Percentiles rank a stretch among this genome's conserved stretches.
These are phyloP conservation scores for Oreotragus oreotragus DNA, from an alignment of 2,113 vertebrate genomes.

Conservation along the genomic window DNA sequence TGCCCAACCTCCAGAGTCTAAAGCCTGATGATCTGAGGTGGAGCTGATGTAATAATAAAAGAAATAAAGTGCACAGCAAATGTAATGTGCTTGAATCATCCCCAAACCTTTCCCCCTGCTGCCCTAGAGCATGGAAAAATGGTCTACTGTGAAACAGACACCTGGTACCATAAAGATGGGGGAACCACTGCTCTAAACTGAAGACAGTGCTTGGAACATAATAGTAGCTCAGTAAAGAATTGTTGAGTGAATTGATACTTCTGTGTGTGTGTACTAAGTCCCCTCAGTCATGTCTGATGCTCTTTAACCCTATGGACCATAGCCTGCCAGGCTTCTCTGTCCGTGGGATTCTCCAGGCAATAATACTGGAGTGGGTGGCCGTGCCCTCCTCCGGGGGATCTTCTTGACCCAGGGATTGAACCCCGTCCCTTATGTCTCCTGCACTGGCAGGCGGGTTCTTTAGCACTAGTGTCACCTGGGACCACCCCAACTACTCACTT, in stretches of 20 bases:
- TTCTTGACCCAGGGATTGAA: not conserved
- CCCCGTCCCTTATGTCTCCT: not conserved
- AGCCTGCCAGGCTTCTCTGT: not conserved
- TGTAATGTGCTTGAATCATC: not conserved
- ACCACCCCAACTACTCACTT: not conserved
- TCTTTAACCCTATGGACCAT: not conserved
- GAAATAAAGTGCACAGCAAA: not conserved
- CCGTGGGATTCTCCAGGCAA: not conserved
- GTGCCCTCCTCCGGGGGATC: not conserved
- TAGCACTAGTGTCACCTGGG: not conserved
- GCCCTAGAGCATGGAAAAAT: not conserved
- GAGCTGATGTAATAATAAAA: not conserved
- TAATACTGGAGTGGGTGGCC: not conserved
- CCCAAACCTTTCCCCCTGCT: not conserved
- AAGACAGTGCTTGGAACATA: not conserved
- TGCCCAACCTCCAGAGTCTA: not conserved
- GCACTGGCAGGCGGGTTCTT: not conserved
- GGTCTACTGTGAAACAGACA: not conserved
- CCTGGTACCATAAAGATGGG: not conserved
- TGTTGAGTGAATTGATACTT: not conserved
- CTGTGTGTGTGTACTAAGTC: not conserved
- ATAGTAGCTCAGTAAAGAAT: not conserved
- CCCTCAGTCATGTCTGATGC: not conserved
- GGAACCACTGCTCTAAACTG: not conserved
- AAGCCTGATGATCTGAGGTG: not conserved